These are phyloP conservation scores for Spicauda simplicius DNA, from an alignment of 2,888 invertebrate genomes.

Conservation along the genomic window DNA sequence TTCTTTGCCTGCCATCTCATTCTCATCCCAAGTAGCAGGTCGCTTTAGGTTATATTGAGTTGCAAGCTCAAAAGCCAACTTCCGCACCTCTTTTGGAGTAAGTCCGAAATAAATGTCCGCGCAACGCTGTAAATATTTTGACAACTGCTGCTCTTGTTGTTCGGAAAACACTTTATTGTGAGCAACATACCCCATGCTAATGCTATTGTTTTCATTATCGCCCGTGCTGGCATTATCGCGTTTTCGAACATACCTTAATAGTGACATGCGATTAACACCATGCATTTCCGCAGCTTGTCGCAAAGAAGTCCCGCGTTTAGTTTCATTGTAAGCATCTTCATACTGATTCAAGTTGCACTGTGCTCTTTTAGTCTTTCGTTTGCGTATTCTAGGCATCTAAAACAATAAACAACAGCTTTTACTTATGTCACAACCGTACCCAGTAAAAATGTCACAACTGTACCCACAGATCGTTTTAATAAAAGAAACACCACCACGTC, in stretches of 20 bases:
- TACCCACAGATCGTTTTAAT: too few species aligned
- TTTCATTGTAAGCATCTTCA: not conserved
- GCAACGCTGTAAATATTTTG: constrained; percentile 42
- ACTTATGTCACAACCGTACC: not conserved
- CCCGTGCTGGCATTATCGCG: not conserved
- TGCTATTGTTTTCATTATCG: not conserved
- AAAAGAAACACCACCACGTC: too few species aligned
- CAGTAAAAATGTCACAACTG: not conserved
- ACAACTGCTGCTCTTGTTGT: constrained; percentile 39
- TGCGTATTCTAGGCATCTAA: not conserved
- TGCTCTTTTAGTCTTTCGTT: not conserved
- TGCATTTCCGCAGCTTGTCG: not conserved
- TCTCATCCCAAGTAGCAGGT: constrained; percentile 37
- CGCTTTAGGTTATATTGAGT: constrained; percentile 38
- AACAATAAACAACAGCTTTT: not conserved
- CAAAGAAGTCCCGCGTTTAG: not conserved
- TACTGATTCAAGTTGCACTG: not conserved
- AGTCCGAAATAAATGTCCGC: constrained; percentile 46
- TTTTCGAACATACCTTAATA: not conserved
- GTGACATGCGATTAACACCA: not conserved
- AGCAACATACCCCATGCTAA: constrained; percentile 38
- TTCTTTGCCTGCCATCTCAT: constrained; percentile 38
- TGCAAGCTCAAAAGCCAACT: constrained; percentile 44
- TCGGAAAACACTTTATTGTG: constrained; percentile 40
- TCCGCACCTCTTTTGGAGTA: constrained; percentile 40